Base-by-base conservation (phyloP, 2,888 invertebrate genomes). In the Malthinus seriepunctatus region DNA sequence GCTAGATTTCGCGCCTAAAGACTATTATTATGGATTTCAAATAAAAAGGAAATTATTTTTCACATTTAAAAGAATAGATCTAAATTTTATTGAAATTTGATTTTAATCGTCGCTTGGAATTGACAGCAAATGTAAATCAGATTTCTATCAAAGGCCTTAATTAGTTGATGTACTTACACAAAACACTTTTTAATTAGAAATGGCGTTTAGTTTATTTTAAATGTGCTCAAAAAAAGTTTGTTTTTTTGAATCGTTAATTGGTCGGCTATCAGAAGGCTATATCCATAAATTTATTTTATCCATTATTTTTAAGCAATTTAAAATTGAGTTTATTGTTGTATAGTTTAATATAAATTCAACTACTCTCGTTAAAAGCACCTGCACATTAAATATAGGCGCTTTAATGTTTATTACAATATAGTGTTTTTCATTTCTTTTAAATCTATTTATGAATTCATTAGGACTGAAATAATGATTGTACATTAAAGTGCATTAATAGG, bases 181-280 rank as follows among this genome's bases (percentile, higher is more conserved):
- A 46, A 54, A 60, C 56, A 62, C 57, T 58, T 56, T 42, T 57
- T 58, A 66, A 23, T 23, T 23, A 3, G 50, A 64, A 64, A 64
- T 59, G 52, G 48, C 60, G 50, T 56, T 64, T 60, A 59, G 61
- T 64, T 61, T 62, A 57, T 56, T 60, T 58, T 53, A 23, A 23
- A 23, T 23, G 44, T 37, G 32, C 55, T 37, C 38, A 51, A 52
- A 55, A 63, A 62, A 61, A 65, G 63, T n/a, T n/a, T n/a, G n/a
- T n/a, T n/a, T n/a, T n/a, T n/a, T n/a, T 65, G 61, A 63, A 66
- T 60, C 60, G 53, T 53, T 67, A 67, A 68, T 68, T 66, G 66
- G 58, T 64, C 63, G 35, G 60, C 63, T 63, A 65, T 63, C 57
- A 23, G 60, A 32, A 45, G n/a, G 35, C 23, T 15, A 42, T 14